Evolutionary conservation across 37 sponge, comb jelly and placozoan genomes (phyloP), one percentile per base, ranked within the genome.

Genomic region (Spongilla lacustris): DNA sequence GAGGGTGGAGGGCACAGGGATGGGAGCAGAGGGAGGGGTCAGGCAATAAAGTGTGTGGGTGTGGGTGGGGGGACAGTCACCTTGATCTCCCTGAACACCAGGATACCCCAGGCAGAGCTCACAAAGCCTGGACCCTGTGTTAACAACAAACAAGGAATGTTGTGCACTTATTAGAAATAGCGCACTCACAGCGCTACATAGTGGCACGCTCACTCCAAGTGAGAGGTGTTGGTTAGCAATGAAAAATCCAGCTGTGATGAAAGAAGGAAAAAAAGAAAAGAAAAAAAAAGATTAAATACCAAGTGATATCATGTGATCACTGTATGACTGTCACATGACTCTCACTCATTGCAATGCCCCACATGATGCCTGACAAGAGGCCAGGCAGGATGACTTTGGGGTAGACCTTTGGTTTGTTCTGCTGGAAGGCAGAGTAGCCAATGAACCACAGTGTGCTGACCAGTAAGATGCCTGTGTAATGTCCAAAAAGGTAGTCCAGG

Each of bases 341-440:
- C 84, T 72, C 49, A 91, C 94, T 28, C 73, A 88, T 91, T 23
- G 96, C 96, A 28, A 95, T 89, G 27, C 92, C 95, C 96, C 96
- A 96, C 81, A 96, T 88, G 79, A 93, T 90, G 1, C 96, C 96
- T 10, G 91, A 90, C 29, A 93, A 37, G 14, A 96, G 81, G 27
- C 89, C 96, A 50, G 96, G 96, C 6, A 96, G 75, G 31, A 93
- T 86, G 32, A 81, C 81, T 36, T 86, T 81, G 11, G 94, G 90
- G 87, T 92, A 88, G 50, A 96, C 85, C 50, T 30, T 71, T 22
- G 96, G 96, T 46, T 80, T 91, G 92, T 93, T 96, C 73, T 33
- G 2, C 69, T 46, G 89, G 34, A 83, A 30, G 10, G 73, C 36
- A 50, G 80, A 73, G 83, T 96, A 96, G 28, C 88, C 36, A 0